A percentile compares a stretch with the other conserved stretches of the same genome.
These are phyloP conservation scores for Lophius piscatorius DNA, from an alignment of 2,113 vertebrate species.

Conservation along the genomic window DNA sequence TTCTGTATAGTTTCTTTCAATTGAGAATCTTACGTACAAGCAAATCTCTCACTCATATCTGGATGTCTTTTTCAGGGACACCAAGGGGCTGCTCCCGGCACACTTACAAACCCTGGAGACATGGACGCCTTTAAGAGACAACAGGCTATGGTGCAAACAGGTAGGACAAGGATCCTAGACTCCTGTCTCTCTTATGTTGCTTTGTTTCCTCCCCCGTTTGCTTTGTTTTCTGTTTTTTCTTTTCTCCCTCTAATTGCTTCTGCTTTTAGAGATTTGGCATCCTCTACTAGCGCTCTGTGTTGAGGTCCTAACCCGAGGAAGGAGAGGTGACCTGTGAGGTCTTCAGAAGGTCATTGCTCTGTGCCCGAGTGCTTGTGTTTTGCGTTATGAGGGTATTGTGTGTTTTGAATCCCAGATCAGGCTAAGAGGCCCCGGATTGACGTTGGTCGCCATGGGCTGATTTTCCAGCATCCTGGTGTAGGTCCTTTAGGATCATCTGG, in stretches of 20 bases:
- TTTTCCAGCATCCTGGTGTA: slow-evolving; percentile 99
- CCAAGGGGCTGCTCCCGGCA: slow-evolving; percentile 80
- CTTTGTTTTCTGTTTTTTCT: slow-evolving; percentile 75
- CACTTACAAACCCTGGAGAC: slow-evolving; percentile 84
- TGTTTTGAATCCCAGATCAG: slow-evolving; percentile 96
- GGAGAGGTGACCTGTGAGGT: slow-evolving; percentile 77
- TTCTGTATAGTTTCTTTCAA: not conserved
- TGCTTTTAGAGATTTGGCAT: slow-evolving; percentile 84
- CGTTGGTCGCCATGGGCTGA: slow-evolving; percentile 98
- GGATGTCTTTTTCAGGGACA: slow-evolving; percentile 83
- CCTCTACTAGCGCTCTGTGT: slow-evolving; percentile 83
- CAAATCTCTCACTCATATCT: slow-evolving; percentile 17
- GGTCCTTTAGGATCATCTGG: slow-evolving; percentile 89
- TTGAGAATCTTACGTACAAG: not conserved
- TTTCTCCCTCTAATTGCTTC: slow-evolving; percentile 83
- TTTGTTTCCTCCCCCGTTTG: slow-evolving; percentile 74
- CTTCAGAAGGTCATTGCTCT: slow-evolving; percentile 78
- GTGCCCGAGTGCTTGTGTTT: slow-evolving; percentile 78
- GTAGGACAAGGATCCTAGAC: slow-evolving; percentile 79
- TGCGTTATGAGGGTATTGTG: slow-evolving; percentile 87
- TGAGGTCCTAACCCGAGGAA: slow-evolving; percentile 77
- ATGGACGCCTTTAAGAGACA: slow-evolving; percentile 96
- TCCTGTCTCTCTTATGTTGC: slow-evolving; percentile 57
- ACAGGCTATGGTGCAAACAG: slow-evolving; percentile 89
- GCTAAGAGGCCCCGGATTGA: slow-evolving; percentile 99